These are phyloP conservation scores for Pemphigus obesinymphae DNA, from an alignment of 1,140 invertebrate genomes.

Conservation along the genomic window DNA sequence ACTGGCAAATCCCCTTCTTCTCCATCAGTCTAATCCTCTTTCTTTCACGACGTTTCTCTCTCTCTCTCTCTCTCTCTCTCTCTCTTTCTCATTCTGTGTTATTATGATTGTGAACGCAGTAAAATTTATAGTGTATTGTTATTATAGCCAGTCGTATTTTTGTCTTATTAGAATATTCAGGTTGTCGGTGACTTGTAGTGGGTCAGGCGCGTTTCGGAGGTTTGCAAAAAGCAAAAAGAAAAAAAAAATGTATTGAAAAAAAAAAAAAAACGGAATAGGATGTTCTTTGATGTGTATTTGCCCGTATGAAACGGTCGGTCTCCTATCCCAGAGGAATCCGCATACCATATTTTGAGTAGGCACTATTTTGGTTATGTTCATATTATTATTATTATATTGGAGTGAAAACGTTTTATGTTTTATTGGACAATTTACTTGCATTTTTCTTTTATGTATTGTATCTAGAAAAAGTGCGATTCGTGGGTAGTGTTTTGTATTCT, in stretches of 20 bases:
- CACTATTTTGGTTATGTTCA: not conserved
- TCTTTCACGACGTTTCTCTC: not conserved
- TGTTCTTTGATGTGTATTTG: slow-evolving; percentile 1
- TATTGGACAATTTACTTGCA: no score
- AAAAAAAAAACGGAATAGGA: not conserved
- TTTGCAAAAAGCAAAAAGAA: slow-evolving; percentile 34
- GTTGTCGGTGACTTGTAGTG: slow-evolving; percentile 19
- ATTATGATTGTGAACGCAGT: slow-evolving; percentile 26
- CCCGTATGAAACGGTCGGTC: not conserved
- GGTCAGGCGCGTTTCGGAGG: slow-evolving; percentile 3
- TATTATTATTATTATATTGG: no score
- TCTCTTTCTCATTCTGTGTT: not conserved
- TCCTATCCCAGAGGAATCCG: not conserved
- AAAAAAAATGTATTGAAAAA: not conserved
- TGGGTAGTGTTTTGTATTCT: no score
- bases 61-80: not conserved
- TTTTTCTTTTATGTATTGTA: no score
- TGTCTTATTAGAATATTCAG: slow-evolving; percentile 41
- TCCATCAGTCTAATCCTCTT: not conserved
- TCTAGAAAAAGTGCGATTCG: no score
- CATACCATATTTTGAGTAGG: no score
- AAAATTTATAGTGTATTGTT: slow-evolving; percentile 41
- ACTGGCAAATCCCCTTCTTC: not conserved
- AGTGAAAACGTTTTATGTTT: no score
- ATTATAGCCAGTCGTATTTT: slow-evolving; percentile 35